phyloP scores from a whole-genome alignment of 2,888 invertebrate species.

The Cheilosia pagana region DNA sequence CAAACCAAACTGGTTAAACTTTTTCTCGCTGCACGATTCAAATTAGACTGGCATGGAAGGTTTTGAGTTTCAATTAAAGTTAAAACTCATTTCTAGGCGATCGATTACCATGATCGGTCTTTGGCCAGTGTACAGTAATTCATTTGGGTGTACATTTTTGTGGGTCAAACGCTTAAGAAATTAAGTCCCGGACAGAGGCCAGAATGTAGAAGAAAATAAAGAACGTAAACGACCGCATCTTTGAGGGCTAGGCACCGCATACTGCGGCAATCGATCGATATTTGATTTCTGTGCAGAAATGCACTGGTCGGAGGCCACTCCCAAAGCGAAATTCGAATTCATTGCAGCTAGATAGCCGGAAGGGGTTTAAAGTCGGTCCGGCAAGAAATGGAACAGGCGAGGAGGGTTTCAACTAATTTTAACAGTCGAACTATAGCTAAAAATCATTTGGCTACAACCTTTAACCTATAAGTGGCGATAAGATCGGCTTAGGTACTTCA shows the following conservation, averaged over 20 bases:
- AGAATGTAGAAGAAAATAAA: slow-evolving; percentile 3
- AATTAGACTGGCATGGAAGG: slow-evolving; percentile 40
- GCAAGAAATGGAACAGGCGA: not conserved
- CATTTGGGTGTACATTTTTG: slow-evolving; percentile 42
- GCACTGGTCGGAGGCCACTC: slow-evolving; percentile 55
- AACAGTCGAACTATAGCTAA: no score
- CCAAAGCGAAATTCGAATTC: slow-evolving; percentile 46
- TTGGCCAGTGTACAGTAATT: slow-evolving; percentile 37
- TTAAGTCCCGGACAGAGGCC: slow-evolving; percentile 38
- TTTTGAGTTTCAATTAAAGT: slow-evolving; percentile 69
- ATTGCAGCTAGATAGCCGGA: slow-evolving; percentile 5
- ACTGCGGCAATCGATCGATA: slow-evolving; percentile 55
- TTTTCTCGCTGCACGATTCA: not conserved
- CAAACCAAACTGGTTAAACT: not conserved
- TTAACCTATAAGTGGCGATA: no score
- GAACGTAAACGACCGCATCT: slow-evolving; percentile 34
- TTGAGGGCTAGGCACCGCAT: slow-evolving; percentile 54
- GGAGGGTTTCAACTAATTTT: not conserved
- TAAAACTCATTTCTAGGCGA: slow-evolving; percentile 56
- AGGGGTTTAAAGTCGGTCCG: slow-evolving; percentile 23
- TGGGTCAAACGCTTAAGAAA: slow-evolving; percentile 69
- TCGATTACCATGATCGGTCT: slow-evolving; percentile 66
- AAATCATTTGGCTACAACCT: no score
- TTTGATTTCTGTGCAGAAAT: slow-evolving; percentile 52
- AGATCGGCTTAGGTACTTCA: no score